Percentiles rank a stretch among this genome's conserved stretches.
Evolutionary conservation across 2,113 vertebrate genomes (phyloP).

Genomic region (Urocynchramus pylzowi): DNA sequence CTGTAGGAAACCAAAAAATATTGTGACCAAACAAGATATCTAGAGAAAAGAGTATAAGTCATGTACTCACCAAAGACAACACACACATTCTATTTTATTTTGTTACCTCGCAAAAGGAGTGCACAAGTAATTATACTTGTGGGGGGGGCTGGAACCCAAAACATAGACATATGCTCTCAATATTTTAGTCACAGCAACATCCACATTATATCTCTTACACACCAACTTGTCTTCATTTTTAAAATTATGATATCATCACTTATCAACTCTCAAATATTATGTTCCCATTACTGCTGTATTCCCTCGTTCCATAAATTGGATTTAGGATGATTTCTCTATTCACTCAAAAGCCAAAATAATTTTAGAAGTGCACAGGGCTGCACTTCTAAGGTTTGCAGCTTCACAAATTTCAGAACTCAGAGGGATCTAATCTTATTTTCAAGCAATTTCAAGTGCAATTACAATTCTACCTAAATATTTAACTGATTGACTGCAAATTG

Average conservation of each 20-base stretch:
- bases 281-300: neutral
- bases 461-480: neutral
- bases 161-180: neutral
- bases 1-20: neutral
- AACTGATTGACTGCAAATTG: neutral
- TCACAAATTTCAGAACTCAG: neutral
- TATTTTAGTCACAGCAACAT: neutral
- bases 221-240: neutral
- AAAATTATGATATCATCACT: neutral
- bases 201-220: neutral
- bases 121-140: no score
- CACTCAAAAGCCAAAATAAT: neutral
- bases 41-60: neutral
- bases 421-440: neutral
- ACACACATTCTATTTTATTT: neutral
- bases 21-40: neutral
- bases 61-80: neutral
- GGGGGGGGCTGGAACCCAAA: neutral
- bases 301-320: neutral
- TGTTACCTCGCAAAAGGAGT: neutral
- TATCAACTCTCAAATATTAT: neutral
- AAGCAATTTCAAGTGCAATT: neutral
- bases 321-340: neutral
- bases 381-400: neutral
- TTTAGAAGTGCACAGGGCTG: neutral